Evolutionary conservation across 2,113 vertebrate genomes (phyloP), one percentile per base, ranked within the genome.

Genomic region (Actenoides hombroni): DNA sequence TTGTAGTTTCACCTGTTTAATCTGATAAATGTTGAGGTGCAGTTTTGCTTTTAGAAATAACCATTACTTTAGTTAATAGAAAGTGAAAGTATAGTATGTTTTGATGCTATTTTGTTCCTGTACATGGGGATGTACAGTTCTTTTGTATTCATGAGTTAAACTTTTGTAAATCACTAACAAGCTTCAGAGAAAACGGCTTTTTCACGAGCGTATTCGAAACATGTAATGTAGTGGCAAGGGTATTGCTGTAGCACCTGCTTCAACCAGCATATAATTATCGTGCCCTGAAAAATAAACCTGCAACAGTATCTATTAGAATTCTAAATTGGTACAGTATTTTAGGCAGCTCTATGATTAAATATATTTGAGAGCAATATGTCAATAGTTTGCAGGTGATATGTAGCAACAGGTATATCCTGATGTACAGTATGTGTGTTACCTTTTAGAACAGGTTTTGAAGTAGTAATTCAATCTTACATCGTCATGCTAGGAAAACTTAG

Each of bases 1-100:
- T 95, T 97, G 91, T 98, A 97, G 95, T 98, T 98, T 98, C 96
- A 96, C 96, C 94, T 96, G 94, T 97, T 97, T 97, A 98, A 97
- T 95, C 93, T 96, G 97, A 95, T 97, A 95, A 97, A 97, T 92
- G 91, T 97, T 88, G 91, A 97, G 96, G 92, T 96, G 95, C 94
- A 90, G 95, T 97, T 98, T 97, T 97, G 91, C 97, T 98, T 97
- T 97, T 98, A 97, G 95, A 91, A 94, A 93, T 95, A 92, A 94
- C 94, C 94, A 95, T 97, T 97, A 95, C 94, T 97, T 98, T 96
- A 97, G 97, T 97, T 97, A 73, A 70, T 95, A 96, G 89, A 78
- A 97, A 87, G 94, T 93, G 96, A 95, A 91, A 94, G 87, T 94
- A 90, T 92, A 64, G 87, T 96, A 94, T 94, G 79, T 97, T 98